Evolutionary conservation across 2,113 vertebrate genomes (phyloP).

Genomic region (Numida meleagris): DNA sequence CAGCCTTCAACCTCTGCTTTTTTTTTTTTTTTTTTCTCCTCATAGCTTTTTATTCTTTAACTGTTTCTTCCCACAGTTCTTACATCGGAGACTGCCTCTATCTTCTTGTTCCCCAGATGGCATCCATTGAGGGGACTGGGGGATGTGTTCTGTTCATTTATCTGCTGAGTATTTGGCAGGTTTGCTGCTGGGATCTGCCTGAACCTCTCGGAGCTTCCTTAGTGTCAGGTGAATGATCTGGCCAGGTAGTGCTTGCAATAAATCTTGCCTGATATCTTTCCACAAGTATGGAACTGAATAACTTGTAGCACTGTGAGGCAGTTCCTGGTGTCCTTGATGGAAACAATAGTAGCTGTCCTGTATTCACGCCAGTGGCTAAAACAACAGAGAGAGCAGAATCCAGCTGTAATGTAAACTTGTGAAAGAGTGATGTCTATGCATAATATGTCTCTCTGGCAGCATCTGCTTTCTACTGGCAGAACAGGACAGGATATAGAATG

Average conservation of each 20-base stretch:
- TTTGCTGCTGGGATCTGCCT: background rate
- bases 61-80: background rate
- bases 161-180: background rate
- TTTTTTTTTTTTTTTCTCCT: background rate
- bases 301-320: background rate
- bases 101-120: background rate
- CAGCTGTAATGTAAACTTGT: background rate
- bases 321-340: background rate
- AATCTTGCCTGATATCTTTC: constrained; percentile 2
- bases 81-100: background rate
- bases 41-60: background rate
- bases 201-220: background rate
- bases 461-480: background rate
- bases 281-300: background rate
- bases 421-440: background rate
- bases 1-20: background rate
- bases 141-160: background rate
- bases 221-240: background rate
- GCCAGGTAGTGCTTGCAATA: background rate
- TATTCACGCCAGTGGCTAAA: background rate
- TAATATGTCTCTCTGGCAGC: background rate
- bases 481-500: background rate
- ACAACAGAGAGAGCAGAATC: background rate
- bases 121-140: background rate
- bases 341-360: background rate